Evolutionary conservation across 2,113 vertebrate species (phyloP).

Genomic region (Neolamprologus sp.): DNA sequence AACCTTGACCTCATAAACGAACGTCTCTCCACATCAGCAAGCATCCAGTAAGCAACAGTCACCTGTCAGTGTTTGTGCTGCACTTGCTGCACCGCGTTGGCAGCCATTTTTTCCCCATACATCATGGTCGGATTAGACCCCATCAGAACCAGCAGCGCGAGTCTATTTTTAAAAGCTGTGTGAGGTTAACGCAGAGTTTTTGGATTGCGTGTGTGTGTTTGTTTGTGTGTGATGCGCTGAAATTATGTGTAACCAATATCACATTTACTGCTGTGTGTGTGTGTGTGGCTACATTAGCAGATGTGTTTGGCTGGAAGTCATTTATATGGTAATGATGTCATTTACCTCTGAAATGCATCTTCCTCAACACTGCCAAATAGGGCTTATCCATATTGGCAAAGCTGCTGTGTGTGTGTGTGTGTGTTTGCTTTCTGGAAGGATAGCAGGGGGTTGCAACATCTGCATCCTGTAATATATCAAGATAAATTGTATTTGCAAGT

Average conservation of each 20-base stretch:
- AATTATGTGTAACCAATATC: not conserved
- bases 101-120: not conserved
- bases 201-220: not conserved
- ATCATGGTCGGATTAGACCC: not conserved
- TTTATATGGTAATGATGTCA: constrained; percentile 82
- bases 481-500: constrained; percentile 23
- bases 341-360: constrained; percentile 77
- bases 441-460: constrained; percentile 2
- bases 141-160: not conserved
- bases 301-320: constrained; percentile 75
- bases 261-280: constrained; percentile 2
- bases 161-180: not conserved
- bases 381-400: constrained; percentile 57
- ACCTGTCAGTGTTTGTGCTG: not conserved
- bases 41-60: not conserved
- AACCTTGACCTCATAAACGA: not conserved
- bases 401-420: not conserved
- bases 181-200: not conserved
- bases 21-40: not conserved
- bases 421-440: not conserved
- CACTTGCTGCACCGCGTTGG: not conserved
- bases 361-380: constrained; percentile 64
- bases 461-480: constrained; percentile 39
- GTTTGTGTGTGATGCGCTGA: not conserved
- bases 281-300: constrained; percentile 67